Evolutionary conservation across 2,888 invertebrate genomes (phyloP).

Genomic region (Troides helena): DNA sequence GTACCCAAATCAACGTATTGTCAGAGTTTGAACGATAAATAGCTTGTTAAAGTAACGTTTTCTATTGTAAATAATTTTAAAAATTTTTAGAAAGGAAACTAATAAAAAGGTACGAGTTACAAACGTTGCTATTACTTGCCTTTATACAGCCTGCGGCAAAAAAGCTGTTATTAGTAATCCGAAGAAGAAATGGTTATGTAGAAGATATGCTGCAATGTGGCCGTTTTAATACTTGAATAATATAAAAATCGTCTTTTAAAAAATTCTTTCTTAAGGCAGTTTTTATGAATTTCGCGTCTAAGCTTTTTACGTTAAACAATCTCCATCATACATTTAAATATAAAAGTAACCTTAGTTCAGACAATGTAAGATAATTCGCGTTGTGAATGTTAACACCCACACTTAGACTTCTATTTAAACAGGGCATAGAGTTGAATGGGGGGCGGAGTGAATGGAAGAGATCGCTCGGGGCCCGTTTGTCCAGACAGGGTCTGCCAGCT

Average conservation of each 20-base stretch:
- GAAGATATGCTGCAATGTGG: too few species aligned
- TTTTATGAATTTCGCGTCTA: not conserved
- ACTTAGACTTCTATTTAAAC: constrained; percentile 17
- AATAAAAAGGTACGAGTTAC: too few species aligned
- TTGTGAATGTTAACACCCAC: not conserved
- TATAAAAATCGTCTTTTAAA: too few species aligned
- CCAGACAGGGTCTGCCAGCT: constrained; percentile 22
- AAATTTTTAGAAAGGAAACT: too few species aligned
- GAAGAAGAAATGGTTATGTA: too few species aligned
- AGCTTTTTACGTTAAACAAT: not conserved
- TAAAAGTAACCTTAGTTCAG: not conserved
- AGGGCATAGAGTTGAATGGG: constrained; percentile 15
- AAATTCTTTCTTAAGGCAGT: too few species aligned
- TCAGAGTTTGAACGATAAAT: not conserved
- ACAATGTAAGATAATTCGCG: not conserved
- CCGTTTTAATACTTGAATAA: too few species aligned
- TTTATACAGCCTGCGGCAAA: too few species aligned
- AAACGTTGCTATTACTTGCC: too few species aligned
- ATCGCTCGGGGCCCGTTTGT: constrained; percentile 27
- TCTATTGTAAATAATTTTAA: too few species aligned
- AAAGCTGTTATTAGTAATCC: too few species aligned
- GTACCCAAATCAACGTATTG: not conserved
- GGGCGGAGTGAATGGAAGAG: constrained; percentile 7
- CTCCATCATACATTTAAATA: not conserved
- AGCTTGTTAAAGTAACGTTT: too few species aligned